A percentile compares a stretch with the other conserved stretches of the same genome.
phyloP scores from a whole-genome alignment of 2,113 vertebrate species.

The Epinephelus moara region DNA sequence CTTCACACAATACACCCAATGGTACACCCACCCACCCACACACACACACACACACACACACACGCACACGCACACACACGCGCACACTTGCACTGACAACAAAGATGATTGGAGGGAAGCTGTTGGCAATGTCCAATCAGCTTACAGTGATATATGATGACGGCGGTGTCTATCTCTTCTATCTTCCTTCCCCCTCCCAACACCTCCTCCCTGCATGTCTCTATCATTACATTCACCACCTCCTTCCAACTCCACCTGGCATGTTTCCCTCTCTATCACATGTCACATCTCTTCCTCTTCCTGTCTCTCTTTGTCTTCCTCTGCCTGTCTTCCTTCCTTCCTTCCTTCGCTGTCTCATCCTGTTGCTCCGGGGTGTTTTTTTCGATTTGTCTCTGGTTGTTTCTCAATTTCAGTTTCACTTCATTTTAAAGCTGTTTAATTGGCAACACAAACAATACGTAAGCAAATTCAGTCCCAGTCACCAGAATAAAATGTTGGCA shows the following conservation, averaged over 20 bases:
- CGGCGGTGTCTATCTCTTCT: constrained; percentile 23
- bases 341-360: constrained; percentile 26
- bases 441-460: background rate
- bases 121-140: constrained; percentile 52
- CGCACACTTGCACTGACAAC: constrained; percentile 17
- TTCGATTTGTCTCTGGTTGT: constrained; percentile 14
- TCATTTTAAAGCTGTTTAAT: background rate
- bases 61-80: constrained; percentile 7
- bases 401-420: constrained; percentile 11
- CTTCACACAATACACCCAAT: constrained; percentile 26
- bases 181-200: constrained; percentile 16
- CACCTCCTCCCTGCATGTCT: constrained; percentile 34
- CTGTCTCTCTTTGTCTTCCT: constrained; percentile 24
- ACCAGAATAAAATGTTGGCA: too few relatives aligned
- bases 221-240: constrained; percentile 51
- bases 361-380: constrained; percentile 42
- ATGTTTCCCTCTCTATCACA: constrained; percentile 36
- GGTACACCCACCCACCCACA: background rate
- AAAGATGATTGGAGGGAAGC: constrained; percentile 47
- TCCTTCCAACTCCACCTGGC: constrained; percentile 51
- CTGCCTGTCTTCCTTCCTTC: constrained; percentile 29
- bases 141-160: constrained; percentile 21
- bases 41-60: constrained; percentile 3
- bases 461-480: background rate
- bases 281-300: constrained; percentile 31